Percentiles rank a stretch among this genome's conserved stretches.
Conservation (phyloP, 2,113 vertebrate genomes). For the Aegotheles bennettii region DNA sequence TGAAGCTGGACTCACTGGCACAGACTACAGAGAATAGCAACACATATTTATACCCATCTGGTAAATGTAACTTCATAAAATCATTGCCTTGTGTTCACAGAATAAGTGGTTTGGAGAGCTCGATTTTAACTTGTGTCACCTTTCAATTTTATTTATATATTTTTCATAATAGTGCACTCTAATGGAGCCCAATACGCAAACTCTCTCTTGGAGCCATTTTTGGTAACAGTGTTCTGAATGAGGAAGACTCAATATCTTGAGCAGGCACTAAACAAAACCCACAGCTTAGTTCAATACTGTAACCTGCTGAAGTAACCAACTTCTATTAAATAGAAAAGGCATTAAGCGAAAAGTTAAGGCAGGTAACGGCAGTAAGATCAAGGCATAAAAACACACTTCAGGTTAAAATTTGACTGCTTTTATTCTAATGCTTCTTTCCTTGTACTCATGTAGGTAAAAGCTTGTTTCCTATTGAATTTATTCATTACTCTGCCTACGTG, state of each 20-base stretch:
- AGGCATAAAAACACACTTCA: background rate
- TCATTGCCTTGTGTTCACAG: background rate
- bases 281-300: background rate
- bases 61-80: background rate
- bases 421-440: background rate
- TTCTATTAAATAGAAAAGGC: background rate
- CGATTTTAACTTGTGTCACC: background rate
- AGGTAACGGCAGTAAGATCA: background rate
- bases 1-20: background rate
- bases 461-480: background rate
- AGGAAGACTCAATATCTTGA: background rate
- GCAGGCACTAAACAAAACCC: background rate
- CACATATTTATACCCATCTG: background rate
- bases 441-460: background rate
- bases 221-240: accelerated
- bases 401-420: background rate
- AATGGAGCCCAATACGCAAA: background rate
- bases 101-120: background rate
- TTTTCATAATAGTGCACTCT: background rate
- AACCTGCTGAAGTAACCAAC: background rate
- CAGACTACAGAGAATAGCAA: background rate
- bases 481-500: background rate
- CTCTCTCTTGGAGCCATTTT: background rate
- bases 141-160: background rate
- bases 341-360: background rate